Conservation (phyloP, 2,797 vertebrate species). For the Microtus obscurus region DNA sequence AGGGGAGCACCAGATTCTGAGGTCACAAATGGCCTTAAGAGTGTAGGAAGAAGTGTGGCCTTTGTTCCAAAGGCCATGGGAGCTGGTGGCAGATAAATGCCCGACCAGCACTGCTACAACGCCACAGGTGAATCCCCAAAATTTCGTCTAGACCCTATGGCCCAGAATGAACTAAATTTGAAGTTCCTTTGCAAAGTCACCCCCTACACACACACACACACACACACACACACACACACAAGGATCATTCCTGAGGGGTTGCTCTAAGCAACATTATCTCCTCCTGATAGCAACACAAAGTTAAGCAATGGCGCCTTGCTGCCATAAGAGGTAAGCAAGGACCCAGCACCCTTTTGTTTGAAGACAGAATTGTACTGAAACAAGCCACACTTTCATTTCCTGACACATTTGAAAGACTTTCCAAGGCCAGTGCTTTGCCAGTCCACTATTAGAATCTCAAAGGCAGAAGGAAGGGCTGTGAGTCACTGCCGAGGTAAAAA, state of each 20-base stretch:
- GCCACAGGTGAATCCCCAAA: background rate
- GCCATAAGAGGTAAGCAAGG: background rate
- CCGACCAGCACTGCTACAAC: background rate
- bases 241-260: background rate
- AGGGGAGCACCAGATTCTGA: background rate
- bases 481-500: conserved; percentile 69
- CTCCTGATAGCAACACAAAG: background rate
- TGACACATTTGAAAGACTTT: conserved; percentile 50
- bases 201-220: background rate
- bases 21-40: background rate
- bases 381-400: conserved; percentile 54
- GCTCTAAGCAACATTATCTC: background rate
- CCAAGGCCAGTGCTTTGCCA: conserved; percentile 44
- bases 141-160: background rate
- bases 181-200: background rate
- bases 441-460: conserved; percentile 47
- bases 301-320: background rate
- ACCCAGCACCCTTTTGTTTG: background rate
- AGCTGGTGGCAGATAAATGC: background rate
- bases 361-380: conserved; percentile 31
- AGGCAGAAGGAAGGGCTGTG: conserved; percentile 74
- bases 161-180: background rate
- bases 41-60: background rate
- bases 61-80: background rate
- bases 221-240: background rate